Evolutionary conservation across 2,888 invertebrate genomes (phyloP).

Genomic region (Phanerotoma sp.): DNA sequence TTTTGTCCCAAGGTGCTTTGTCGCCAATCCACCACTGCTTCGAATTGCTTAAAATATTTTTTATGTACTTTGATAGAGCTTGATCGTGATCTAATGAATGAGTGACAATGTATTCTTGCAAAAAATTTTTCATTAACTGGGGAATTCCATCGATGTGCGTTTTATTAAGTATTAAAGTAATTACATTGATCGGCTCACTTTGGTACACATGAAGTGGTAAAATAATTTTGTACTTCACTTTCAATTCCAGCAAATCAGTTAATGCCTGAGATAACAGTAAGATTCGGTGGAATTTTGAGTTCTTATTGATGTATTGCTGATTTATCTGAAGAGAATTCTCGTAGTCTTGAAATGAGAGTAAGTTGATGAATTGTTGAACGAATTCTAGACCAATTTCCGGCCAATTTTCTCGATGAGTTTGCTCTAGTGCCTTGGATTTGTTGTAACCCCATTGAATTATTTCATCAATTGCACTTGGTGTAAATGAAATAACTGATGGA

Average conservation of each 20-base stretch:
- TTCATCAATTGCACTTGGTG: constrained; percentile 42
- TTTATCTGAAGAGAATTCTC: constrained; percentile 35
- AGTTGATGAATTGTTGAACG: constrained; percentile 48
- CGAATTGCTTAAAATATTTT: constrained; percentile 44
- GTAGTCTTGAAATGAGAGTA: constrained; percentile 43
- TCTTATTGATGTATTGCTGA: constrained; percentile 38
- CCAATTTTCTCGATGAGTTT: constrained; percentile 39
- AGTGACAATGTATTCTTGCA: constrained; percentile 55
- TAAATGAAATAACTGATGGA: constrained; percentile 42
- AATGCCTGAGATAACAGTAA: constrained; percentile 42
- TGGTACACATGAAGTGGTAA: constrained; percentile 42
- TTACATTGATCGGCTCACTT: constrained; percentile 41
- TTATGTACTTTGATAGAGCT: constrained; percentile 55
- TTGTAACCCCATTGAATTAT: constrained; percentile 46
- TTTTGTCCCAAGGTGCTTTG: constrained; percentile 53
- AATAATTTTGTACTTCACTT: constrained; percentile 41
- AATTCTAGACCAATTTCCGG: constrained; percentile 51
- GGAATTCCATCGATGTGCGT: constrained; percentile 46
- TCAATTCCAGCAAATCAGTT: constrained; percentile 45
- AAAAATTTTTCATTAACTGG: constrained; percentile 51
- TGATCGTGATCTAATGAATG: constrained; percentile 55
- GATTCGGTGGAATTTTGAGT: constrained; percentile 43
- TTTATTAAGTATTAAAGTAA: constrained; percentile 41
- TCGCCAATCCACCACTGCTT: constrained; percentile 51
- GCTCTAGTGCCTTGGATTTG: constrained; percentile 44